Percentiles rank a stretch among this genome's conserved stretches.
phyloP scores from a whole-genome alignment of 2,888 invertebrate species.

The Chouioia cunea region DNA sequence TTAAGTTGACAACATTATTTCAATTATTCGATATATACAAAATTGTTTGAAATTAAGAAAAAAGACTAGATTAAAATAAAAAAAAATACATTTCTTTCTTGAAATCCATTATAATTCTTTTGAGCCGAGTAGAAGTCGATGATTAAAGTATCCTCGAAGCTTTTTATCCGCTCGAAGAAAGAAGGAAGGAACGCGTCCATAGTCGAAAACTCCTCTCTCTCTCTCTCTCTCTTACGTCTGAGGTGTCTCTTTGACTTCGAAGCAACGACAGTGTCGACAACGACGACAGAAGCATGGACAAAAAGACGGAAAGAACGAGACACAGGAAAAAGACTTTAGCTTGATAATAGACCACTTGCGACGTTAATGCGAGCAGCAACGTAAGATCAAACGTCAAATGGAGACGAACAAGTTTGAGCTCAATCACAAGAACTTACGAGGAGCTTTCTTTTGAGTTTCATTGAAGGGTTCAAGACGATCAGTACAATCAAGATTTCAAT shows the following conservation, averaged over 20 bases:
- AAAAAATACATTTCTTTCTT: too few relatives aligned
- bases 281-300: slow-evolving; percentile 43
- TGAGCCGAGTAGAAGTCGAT: neutral
- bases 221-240: slow-evolving; percentile 25
- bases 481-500: too few relatives aligned
- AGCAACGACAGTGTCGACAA: slow-evolving; percentile 36
- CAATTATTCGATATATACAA: too few relatives aligned
- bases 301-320: slow-evolving; percentile 28
- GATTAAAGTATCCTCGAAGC: slow-evolving; percentile 14
- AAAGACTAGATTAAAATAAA: too few relatives aligned
- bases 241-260: slow-evolving; percentile 37
- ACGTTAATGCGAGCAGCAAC: slow-evolving; percentile 51
- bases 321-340: slow-evolving; percentile 43
- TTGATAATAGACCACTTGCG: slow-evolving; percentile 59
- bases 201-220: slow-evolving; percentile 18
- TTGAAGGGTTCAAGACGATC: too few relatives aligned
- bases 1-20: too few relatives aligned
- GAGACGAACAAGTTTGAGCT: neutral
- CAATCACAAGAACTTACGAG: too few relatives aligned
- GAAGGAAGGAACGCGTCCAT: slow-evolving; percentile 6
- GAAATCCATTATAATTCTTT: too few relatives aligned
- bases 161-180: neutral
- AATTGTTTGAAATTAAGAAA: too few relatives aligned
- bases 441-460: too few relatives aligned
- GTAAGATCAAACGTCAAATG: slow-evolving; percentile 51